A percentile compares a stretch with the other conserved stretches of the same genome.
Evolutionary conservation across 2,113 vertebrate species (phyloP).

Genomic region (Lepidothrix coronata): DNA sequence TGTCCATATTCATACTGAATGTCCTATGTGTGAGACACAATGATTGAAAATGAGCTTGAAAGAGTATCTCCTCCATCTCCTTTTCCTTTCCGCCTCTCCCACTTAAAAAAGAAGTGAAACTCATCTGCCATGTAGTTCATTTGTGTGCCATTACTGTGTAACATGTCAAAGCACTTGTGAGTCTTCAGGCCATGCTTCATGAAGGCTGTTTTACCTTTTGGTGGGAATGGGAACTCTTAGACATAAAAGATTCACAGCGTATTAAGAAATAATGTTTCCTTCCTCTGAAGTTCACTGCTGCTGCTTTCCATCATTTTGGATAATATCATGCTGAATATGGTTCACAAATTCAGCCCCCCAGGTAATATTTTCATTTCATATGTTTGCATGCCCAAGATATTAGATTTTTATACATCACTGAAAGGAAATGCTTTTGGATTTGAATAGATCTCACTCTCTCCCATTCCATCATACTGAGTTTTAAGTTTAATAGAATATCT

Average conservation of each 20-base stretch:
- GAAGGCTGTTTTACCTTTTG: background rate
- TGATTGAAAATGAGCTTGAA: background rate
- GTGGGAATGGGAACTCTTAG: background rate
- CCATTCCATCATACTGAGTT: background rate
- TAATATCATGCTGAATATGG: background rate
- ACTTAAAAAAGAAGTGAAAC: background rate
- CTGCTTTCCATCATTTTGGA: background rate
- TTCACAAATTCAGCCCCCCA: background rate
- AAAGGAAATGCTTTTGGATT: conserved; percentile 1
- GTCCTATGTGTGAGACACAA: background rate
- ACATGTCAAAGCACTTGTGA: background rate
- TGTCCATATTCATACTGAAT: background rate
- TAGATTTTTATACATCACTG: background rate
- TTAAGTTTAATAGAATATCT: background rate
- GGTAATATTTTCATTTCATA: conserved; percentile 11
- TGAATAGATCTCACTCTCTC: background rate
- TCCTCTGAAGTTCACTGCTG: background rate
- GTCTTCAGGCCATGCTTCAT: background rate
- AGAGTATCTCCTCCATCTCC: background rate
- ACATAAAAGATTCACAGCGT: background rate
- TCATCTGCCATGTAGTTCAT: background rate
- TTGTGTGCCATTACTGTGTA: background rate
- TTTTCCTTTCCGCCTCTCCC: background rate
- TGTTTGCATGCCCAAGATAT: background rate
- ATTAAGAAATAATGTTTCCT: background rate